phyloP scores from a whole-genome alignment of 2,113 vertebrate species.

The Trogon melanurus region DNA sequence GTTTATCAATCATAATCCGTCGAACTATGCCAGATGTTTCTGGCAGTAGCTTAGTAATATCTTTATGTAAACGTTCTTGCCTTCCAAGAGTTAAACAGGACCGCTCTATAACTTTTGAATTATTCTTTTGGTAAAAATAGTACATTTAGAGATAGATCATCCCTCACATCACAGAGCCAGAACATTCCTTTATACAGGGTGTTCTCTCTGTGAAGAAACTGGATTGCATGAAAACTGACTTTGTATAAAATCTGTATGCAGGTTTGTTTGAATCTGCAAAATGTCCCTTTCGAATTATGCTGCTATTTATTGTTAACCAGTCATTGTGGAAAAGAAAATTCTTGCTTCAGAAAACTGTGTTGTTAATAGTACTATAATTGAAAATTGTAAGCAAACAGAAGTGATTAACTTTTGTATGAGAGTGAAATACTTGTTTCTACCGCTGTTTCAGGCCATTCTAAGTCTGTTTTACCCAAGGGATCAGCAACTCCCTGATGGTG shows the following conservation, averaged over 20 bases:
- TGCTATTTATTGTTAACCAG: not conserved
- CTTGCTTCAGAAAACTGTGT: not conserved
- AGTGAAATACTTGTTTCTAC: not conserved
- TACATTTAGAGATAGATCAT: not conserved
- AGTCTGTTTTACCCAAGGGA: not conserved
- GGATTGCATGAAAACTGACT: not conserved
- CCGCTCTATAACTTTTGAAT: not conserved
- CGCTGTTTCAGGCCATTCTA: not conserved
- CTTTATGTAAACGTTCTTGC: not conserved
- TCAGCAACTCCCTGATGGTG: not conserved
- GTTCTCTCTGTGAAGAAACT: not conserved
- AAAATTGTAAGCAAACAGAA: not conserved
- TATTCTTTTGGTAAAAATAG: not conserved
- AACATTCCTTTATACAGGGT: not conserved
- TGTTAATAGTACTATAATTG: not conserved
- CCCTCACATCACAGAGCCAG: not conserved
- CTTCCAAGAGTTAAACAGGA: not conserved
- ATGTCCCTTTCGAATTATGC: not conserved
- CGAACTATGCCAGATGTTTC: slow-evolving; percentile 3
- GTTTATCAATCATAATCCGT: not conserved
- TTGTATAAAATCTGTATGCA: not conserved
- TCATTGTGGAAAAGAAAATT: not conserved
- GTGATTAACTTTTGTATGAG: not conserved
- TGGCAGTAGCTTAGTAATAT: not conserved
- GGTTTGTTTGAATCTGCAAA: not conserved